Evolutionary conservation across 2,113 vertebrate genomes (phyloP).

Genomic region (Tragulus kanchil): DNA sequence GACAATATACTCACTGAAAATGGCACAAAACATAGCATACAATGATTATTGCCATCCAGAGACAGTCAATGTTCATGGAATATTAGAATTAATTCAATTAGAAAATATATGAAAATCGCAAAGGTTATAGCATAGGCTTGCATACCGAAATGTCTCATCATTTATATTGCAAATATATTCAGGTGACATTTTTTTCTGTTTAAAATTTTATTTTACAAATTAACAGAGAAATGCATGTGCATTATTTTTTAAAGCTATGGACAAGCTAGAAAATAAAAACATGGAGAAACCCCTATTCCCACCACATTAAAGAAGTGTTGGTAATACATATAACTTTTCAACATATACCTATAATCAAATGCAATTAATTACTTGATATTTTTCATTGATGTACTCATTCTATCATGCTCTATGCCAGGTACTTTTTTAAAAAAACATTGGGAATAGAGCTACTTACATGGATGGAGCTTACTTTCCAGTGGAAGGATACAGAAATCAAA

Average conservation of each 20-base stretch:
- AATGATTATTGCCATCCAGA: not conserved
- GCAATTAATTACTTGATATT: not conserved
- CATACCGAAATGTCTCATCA: not conserved
- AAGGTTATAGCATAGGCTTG: not conserved
- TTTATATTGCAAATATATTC: conserved; percentile 33
- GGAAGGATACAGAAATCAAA: not conserved
- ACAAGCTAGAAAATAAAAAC: not conserved
- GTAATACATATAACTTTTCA: not conserved
- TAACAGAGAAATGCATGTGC: not conserved
- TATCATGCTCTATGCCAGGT: not conserved
- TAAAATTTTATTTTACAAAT: not conserved
- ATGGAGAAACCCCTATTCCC: not conserved
- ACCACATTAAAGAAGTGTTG: not conserved
- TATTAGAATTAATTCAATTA: conserved; percentile 6
- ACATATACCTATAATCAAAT: not conserved
- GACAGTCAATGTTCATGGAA: not conserved
- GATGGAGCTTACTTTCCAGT: not conserved
- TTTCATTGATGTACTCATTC: not conserved
- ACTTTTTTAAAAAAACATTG: not conserved
- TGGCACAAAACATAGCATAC: not conserved
- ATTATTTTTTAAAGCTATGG: not conserved
- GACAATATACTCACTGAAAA: not conserved
- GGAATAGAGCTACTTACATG: not conserved
- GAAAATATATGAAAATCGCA: not conserved
- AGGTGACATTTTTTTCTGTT: not conserved